Percentiles rank a stretch among this genome's conserved stretches.
These are phyloP conservation scores for Leptopterna dolabrata DNA, from an alignment of 2,888 invertebrate genomes.

Conservation along the genomic window DNA sequence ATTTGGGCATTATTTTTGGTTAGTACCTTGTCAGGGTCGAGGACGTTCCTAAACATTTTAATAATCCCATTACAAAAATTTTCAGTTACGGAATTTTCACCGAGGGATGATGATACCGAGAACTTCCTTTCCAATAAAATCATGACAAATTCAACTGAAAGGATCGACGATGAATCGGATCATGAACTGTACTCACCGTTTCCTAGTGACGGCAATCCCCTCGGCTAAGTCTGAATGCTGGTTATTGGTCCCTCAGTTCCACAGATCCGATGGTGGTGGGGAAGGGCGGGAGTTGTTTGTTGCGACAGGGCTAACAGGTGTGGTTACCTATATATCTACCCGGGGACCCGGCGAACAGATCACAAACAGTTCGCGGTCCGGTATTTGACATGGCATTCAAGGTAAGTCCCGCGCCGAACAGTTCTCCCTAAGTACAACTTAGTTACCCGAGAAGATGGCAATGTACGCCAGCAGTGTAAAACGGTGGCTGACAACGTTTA, in stretches of 20 bases:
- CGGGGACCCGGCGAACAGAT: neutral
- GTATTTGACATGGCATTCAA: slow-evolving; percentile 25
- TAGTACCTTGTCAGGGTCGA: too few relatives aligned
- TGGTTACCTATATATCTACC: slow-evolving; percentile 30
- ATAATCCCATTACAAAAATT: too few relatives aligned
- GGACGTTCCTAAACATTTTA: too few relatives aligned
- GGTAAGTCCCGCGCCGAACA: neutral
- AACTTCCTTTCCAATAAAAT: too few relatives aligned
- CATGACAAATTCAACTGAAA: neutral
- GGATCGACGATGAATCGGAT: neutral
- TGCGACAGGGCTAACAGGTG: slow-evolving; percentile 26
- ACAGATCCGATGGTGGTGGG: neutral
- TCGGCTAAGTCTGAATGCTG: neutral
- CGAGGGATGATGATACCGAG: too few relatives aligned
- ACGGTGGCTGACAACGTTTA: too few relatives aligned
- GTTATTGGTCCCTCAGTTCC: neutral
- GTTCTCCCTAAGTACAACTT: too few relatives aligned
- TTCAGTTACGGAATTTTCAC: too few relatives aligned
- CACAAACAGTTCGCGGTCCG: neutral
- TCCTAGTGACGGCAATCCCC: neutral
- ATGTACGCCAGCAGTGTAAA: too few relatives aligned
- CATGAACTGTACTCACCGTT: neutral
- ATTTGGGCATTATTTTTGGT: too few relatives aligned
- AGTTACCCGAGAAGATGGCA: too few relatives aligned
- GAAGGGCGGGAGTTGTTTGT: neutral